Base-by-base conservation (phyloP, 2,797 vertebrate genomes). In the Phrynocephalus vlangalii region DNA sequence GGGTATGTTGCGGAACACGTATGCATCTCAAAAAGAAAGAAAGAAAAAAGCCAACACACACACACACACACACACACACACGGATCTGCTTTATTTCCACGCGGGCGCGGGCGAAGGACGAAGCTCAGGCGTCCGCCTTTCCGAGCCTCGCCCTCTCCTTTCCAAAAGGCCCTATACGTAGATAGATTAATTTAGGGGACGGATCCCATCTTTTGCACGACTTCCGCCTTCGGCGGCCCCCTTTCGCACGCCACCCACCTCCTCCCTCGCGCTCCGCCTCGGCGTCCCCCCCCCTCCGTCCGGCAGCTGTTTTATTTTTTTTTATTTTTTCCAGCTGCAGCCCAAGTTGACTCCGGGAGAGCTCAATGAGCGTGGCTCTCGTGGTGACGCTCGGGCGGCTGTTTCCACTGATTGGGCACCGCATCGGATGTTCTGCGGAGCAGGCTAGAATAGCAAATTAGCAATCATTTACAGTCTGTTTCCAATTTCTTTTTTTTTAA, bases 371-470 rank as follows among this genome's bases (percentile, higher is more conserved):
- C 93, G 91, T 94, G 94, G 93, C 95, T 96, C 95, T 96, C 38
- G 87, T 97, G 97, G 87, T 97, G 97, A 98, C 97, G 97, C 97
- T 94, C 91, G 87, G 5, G 92, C 92, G 87, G 95, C 95, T 86
- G 96, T 91, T 91, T 90, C 94, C 91, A 94, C 96, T 91, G 95
- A 98, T 97, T 98, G 97, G 97, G 91, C 93, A 87, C 90, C 91
- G 92, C 94, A 97, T 97, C 96, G 96, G 97, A 97, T 97, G 97
- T 97, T 98, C 97, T 95, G 92, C 92, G 94, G 94, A 97, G 96
- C 96, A 3, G 95, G 94, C 60, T 15, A 97, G 96, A 96, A 96
- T 91, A 91, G 89, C 93, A 95, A 96, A 96, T 96, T 91, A 91
- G 89, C 93, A 95, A 96, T 96, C 94, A 89, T 92, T 96, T 94